Evolutionary conservation across 2,113 vertebrate genomes (phyloP), one percentile per base, ranked within the genome.

Genomic region (Girardinichthys multiradiatus): DNA sequence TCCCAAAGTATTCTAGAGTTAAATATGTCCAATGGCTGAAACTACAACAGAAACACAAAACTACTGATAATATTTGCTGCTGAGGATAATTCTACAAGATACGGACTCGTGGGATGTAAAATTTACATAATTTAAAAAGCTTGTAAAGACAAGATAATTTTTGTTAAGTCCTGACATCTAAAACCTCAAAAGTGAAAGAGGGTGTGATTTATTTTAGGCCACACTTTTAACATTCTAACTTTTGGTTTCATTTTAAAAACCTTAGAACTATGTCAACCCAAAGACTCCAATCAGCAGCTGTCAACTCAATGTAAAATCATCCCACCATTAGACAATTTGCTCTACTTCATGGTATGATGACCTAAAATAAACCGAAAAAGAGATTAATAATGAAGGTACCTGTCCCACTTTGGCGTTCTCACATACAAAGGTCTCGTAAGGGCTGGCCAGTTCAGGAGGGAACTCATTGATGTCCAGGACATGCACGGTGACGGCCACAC

Each of bases 401-500:
- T 99, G 97, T 91, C 97, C 96, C 63, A 89, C 74, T 91, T 96
- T 97, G 83, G 97, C 94, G 71, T 96, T 98, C 87, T 99, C 97
- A 93, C 98, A 99, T 37, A 99, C 97, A 69, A 96, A 95, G 79
- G 96, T 96, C 87, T 99, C 97, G 74, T 97, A 96, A 0, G 97
- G 96, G 57, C 95, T 94, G 77, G 95, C 94, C 51, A 99, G 95
- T 86, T 99, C 97, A 64, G 97, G 98, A 33, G 97, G 95, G 92
- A 98, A 99, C 92, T 99, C 98, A 61, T 99, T 99, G 87, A 99
- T 96, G 93, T 99, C 97, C 90, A 98, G 54, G 42, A 99, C 95
- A 71, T 98, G 96, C 87, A 99, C 95, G 58, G 96, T 93, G 86
- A 99, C 95, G 21, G 95, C 95, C 82, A 98, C 96, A 85, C 95